These are phyloP conservation scores for Apodemia zela DNA, from an alignment of 2,888 invertebrate genomes.

Conservation along the genomic window DNA sequence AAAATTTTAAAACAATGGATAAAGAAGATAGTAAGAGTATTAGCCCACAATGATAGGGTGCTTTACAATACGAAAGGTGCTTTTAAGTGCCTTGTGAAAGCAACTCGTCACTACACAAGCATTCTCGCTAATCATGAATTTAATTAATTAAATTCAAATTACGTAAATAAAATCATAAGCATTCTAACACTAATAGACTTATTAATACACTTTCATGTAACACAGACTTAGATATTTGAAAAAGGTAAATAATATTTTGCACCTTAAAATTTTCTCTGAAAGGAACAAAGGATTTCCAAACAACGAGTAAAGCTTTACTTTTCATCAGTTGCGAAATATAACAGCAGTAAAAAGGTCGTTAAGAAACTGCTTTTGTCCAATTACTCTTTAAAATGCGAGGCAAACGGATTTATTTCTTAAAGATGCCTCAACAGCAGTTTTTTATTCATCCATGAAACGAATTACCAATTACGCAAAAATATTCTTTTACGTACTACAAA, in stretches of 20 bases:
- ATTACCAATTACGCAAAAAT: background rate
- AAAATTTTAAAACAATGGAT: conserved; percentile 80
- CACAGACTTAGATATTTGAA: too few species aligned
- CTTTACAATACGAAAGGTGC: conserved; percentile 89
- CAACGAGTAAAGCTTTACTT: conserved; percentile 4
- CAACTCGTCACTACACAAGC: conserved; percentile 90
- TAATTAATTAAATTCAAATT: too few species aligned
- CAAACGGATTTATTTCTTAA: background rate
- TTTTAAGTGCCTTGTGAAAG: conserved; percentile 94
- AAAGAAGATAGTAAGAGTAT: conserved; percentile 64
- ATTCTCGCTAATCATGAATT: conserved; percentile 44
- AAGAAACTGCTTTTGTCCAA: conserved; percentile 4
- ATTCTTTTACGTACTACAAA: background rate
- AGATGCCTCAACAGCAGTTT: background rate
- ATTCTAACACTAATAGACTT: too few species aligned
- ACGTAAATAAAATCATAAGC: too few species aligned
- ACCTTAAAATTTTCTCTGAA: background rate
- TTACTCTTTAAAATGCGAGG: background rate
- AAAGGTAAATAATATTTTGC: background rate
- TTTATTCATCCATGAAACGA: background rate
- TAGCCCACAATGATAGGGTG: conserved; percentile 73
- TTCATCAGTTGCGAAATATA: conserved; percentile 10
- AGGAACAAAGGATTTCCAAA: background rate
- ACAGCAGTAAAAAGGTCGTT: conserved; percentile 6
- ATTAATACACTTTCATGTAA: too few species aligned